phyloP scores from a whole-genome alignment of 2,888 invertebrate genomes.

The Pegoplata infirma region DNA sequence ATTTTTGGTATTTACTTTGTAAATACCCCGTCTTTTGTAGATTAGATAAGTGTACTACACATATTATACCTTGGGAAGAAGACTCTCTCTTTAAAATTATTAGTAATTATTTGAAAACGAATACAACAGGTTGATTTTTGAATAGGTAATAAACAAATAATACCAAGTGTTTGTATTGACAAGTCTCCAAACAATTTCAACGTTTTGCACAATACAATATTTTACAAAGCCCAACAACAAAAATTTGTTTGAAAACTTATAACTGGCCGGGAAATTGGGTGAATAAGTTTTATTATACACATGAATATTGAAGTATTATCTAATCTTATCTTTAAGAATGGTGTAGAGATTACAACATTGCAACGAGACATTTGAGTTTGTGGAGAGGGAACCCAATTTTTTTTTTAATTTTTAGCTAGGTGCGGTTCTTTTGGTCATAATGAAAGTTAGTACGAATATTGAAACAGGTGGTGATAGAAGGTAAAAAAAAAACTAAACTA shows the following conservation, averaged over 20 bases:
- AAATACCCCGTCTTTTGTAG: not conserved
- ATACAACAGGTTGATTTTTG: not conserved
- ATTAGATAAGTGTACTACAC: constrained; percentile 28
- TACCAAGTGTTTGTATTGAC: not conserved
- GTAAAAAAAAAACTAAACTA: constrained; percentile 62
- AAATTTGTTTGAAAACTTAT: not conserved
- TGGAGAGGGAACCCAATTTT: not conserved
- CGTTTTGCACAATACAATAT: not conserved
- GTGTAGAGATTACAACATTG: constrained; percentile 44
- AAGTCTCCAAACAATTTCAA: not conserved
- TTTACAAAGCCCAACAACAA: not conserved
- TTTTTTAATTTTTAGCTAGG: constrained; percentile 58
- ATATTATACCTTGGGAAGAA: too few relatives aligned
- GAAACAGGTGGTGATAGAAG: constrained; percentile 71
- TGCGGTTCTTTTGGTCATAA: constrained; percentile 63
- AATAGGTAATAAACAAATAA: not conserved
- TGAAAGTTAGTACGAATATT: constrained; percentile 69
- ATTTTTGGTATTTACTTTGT: constrained; percentile 10
- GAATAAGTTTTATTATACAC: not conserved
- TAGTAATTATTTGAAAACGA: not conserved
- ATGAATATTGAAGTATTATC: too few relatives aligned
- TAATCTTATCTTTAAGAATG: constrained; percentile 62
- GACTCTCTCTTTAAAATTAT: not conserved
- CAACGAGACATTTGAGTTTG: constrained; percentile 12
- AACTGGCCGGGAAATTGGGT: not conserved